Conservation (phyloP, 1,140 invertebrate species). For the Condylostylus longicornis region DNA sequence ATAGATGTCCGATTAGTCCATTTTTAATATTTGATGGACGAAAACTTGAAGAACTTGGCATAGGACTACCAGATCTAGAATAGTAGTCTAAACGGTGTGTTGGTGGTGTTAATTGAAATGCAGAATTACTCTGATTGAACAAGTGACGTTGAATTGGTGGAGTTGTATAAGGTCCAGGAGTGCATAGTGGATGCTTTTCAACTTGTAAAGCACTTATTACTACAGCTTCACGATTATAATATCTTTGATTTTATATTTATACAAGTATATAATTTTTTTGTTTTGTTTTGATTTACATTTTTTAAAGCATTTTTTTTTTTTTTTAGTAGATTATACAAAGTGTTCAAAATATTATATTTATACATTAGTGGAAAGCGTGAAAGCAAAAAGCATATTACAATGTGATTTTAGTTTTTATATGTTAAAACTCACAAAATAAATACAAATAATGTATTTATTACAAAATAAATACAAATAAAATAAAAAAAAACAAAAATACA, state of each 20-base stretch:
- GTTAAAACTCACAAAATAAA: not conserved
- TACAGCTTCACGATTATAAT: constrained; percentile 81
- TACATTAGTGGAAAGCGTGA: constrained; percentile 4
- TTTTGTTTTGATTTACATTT: too few relatives aligned
- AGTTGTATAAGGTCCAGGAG: constrained; percentile 60
- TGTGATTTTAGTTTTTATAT: not conserved
- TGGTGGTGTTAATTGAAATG: constrained; percentile 31
- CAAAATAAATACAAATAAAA: not conserved
- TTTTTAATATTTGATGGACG: constrained; percentile 31
- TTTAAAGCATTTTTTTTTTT: too few relatives aligned
- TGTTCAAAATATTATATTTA: too few relatives aligned
- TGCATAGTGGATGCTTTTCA: constrained; percentile 78
- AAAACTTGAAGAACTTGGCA: constrained; percentile 32
- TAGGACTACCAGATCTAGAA: constrained; percentile 37
- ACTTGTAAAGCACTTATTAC: constrained; percentile 85
- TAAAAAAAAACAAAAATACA: not conserved
- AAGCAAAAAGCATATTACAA: not conserved
- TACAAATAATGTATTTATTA: too few relatives aligned
- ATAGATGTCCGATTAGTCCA: constrained; percentile 35
- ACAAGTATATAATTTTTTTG: too few relatives aligned
- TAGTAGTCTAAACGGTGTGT: constrained; percentile 30
- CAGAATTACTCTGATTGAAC: constrained; percentile 27
- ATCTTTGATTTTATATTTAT: too few relatives aligned
- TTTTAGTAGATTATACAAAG: too few relatives aligned
- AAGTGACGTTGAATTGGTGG: constrained; percentile 41